phyloP scores from a whole-genome alignment of 2,888 invertebrate genomes.

The Loripinus fragilis region DNA sequence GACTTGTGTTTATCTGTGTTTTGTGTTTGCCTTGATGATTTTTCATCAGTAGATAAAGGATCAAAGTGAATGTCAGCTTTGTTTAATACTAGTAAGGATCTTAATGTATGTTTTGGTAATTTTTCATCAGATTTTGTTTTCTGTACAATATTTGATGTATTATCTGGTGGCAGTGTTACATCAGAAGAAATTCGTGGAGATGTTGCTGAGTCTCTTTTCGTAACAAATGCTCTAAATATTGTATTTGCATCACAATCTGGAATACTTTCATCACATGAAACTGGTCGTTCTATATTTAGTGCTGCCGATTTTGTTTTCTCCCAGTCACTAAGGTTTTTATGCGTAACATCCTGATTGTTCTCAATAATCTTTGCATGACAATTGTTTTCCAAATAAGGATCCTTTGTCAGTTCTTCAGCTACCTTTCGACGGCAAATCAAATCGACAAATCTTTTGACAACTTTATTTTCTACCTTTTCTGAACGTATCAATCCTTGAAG shows the following conservation, averaged over 20 bases:
- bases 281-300: background rate
- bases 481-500: slow-evolving; percentile 22
- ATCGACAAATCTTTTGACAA: background rate
- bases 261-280: too few species aligned
- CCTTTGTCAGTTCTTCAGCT: background rate
- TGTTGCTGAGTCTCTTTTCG: too few species aligned
- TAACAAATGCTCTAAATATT: too few species aligned
- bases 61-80: slow-evolving; percentile 1
- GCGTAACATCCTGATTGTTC: slow-evolving; percentile 42
- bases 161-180: too few species aligned
- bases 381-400: slow-evolving; percentile 7
- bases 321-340: slow-evolving; percentile 44
- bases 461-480: background rate
- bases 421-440: background rate
- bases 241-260: too few species aligned
- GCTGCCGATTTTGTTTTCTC: slow-evolving; percentile 21
- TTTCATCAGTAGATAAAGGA: background rate
- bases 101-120: background rate
- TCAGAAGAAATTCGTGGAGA: background rate
- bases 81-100: background rate
- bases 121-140: background rate
- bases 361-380: slow-evolving; percentile 32
- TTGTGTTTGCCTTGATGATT: background rate
- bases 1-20: background rate
- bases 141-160: background rate